Evolutionary conservation across 2,113 vertebrate species (phyloP).

Genomic region (Myrmophylax atrothorax): DNA sequence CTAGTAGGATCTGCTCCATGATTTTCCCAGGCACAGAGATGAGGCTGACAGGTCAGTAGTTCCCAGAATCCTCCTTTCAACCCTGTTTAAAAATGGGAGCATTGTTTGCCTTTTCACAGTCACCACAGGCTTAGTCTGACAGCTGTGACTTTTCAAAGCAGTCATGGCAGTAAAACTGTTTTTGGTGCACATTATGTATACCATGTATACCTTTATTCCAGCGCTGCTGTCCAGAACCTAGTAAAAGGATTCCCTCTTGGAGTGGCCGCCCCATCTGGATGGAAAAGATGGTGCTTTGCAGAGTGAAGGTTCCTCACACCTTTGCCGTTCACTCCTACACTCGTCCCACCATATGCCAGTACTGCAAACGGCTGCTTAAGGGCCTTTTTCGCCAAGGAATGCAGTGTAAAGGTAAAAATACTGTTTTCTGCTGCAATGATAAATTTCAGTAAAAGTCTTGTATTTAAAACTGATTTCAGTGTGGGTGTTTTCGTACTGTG

Average conservation of each 20-base stretch:
- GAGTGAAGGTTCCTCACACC: slow-evolving; percentile 97
- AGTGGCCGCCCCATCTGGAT: slow-evolving; percentile 98
- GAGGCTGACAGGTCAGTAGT: not conserved
- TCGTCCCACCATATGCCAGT: slow-evolving; percentile 98
- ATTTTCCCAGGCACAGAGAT: not conserved
- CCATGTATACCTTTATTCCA: slow-evolving; percentile 58
- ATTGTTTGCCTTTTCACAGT: not conserved
- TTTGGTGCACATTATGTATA: not conserved
- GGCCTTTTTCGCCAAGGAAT: slow-evolving; percentile 98
- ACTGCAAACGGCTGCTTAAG: slow-evolving; percentile 94
- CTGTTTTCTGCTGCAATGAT: not conserved
- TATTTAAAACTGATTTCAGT: not conserved
- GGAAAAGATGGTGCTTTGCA: slow-evolving; percentile 97
- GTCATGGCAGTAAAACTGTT: not conserved
- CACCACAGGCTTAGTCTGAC: not conserved
- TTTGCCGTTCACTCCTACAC: slow-evolving; percentile 98
- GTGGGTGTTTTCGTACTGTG: not conserved
- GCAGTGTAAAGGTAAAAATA: slow-evolving; percentile 93
- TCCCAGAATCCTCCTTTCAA: not conserved
- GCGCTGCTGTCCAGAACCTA: slow-evolving; percentile 89
- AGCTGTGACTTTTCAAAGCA: not conserved
- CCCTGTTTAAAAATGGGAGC: not conserved
- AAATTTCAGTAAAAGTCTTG: not conserved
- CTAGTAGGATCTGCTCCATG: not conserved
- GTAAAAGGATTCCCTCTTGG: slow-evolving; percentile 95